phyloP scores from a whole-genome alignment of 2,113 vertebrate species.

The Pantherophis guttatus region DNA sequence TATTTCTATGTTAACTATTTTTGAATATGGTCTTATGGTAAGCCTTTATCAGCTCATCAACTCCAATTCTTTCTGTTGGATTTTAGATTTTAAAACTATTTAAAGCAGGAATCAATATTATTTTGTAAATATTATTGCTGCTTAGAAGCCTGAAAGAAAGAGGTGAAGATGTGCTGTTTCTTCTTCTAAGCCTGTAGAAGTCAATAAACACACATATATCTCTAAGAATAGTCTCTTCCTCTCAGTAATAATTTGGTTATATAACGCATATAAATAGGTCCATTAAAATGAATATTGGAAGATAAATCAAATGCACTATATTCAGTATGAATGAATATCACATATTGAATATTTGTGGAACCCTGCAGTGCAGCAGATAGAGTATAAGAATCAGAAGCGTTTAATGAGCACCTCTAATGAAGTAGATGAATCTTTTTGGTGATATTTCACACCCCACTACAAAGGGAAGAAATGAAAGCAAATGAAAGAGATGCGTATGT shows the following conservation, averaged over 20 bases:
- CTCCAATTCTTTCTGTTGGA: not conserved
- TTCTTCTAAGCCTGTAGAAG: not conserved
- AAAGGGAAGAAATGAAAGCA: not conserved
- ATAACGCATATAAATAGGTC: not conserved
- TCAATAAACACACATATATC: not conserved
- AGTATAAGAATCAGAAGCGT: not conserved
- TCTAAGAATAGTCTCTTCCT: not conserved
- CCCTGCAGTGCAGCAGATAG: not conserved
- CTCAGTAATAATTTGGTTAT: not conserved
- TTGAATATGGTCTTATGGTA: not conserved
- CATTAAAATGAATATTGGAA: not conserved
- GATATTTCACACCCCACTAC: not conserved
- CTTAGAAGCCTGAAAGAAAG: not conserved
- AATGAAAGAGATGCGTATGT: not conserved
- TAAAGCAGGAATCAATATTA: too few species aligned
- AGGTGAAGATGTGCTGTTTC: not conserved
- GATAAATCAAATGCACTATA: not conserved
- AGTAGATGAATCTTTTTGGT: not conserved
- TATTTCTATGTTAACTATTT: not conserved
- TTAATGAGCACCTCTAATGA: not conserved
- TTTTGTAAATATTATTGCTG: not conserved
- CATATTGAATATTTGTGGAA: not conserved
- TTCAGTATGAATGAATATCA: not conserved
- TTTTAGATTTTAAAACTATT: not conserved
- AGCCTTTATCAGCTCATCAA: not conserved